phyloP scores from a whole-genome alignment of 1,140 invertebrate species.

The Drosophila grimshawi region DNA sequence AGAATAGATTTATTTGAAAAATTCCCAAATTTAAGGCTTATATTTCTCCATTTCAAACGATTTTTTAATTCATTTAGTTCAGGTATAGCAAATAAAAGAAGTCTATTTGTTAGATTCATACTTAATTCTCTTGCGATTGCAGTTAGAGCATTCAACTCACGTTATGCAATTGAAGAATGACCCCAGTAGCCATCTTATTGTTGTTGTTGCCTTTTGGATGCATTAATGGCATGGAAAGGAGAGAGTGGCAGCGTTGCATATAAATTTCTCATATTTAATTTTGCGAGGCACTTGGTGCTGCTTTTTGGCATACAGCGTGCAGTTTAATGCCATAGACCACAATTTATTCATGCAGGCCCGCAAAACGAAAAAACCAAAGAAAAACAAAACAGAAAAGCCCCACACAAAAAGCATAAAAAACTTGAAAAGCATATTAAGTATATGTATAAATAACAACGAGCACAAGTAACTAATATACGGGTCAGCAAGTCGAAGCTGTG shows the following conservation, averaged over 20 bases:
- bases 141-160: conserved; percentile 21
- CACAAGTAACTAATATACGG: not conserved
- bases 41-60: too few species aligned
- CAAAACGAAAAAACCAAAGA: not conserved
- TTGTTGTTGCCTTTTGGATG: conserved; percentile 34
- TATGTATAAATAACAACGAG: not conserved
- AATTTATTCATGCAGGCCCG: conserved; percentile 47
- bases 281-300: conserved; percentile 67
- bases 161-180: conserved; percentile 13
- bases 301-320: conserved; percentile 51
- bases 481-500: not conserved
- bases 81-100: too few species aligned
- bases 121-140: not conserved
- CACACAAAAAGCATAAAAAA: conserved; percentile 8
- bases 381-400: not conserved
- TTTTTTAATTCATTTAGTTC: too few species aligned
- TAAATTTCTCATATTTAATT: conserved; percentile 82
- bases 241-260: conserved; percentile 66
- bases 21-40: too few species aligned
- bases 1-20: too few species aligned
- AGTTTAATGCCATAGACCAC: conserved; percentile 50
- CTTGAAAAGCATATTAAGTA: conserved; percentile 4
- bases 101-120: not conserved
- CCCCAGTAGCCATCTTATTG: not conserved
- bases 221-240: conserved; percentile 75